Percentiles rank a stretch among this genome's conserved stretches.
phyloP scores from a whole-genome alignment of 2,113 vertebrate genomes.

The Bettongia penicillata region DNA sequence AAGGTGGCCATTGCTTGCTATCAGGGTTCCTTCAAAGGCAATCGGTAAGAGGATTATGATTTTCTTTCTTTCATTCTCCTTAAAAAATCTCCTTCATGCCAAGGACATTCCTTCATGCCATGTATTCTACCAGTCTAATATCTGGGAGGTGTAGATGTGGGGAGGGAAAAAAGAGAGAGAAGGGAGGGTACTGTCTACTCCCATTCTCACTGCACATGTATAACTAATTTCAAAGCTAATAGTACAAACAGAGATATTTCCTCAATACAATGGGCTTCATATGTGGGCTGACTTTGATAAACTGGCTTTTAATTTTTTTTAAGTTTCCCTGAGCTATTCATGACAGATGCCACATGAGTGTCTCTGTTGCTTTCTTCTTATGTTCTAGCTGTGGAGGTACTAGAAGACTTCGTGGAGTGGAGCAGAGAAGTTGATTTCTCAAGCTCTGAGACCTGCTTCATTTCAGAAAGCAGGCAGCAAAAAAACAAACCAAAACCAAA shows the following conservation, averaged over 20 bases:
- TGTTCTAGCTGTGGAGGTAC: background rate
- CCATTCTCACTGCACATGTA: background rate
- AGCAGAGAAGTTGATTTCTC: background rate
- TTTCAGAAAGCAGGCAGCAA: conserved; percentile 36
- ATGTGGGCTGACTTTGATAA: background rate
- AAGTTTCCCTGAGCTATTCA: background rate
- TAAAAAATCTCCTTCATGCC: background rate
- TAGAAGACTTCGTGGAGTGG: background rate
- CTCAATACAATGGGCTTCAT: background rate
- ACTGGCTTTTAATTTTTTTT: background rate
- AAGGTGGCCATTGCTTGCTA: background rate
- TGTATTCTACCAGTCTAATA: background rate
- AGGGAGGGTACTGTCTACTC: background rate
- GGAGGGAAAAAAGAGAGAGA: background rate
- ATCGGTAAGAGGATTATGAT: background rate
- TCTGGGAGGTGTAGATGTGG: background rate
- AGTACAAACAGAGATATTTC: background rate
- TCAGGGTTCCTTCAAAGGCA: background rate
- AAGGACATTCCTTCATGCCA: background rate
- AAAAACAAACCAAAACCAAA: no score
- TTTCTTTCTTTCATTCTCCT: background rate
- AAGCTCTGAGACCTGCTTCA: background rate
- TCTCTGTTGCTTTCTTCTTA: background rate
- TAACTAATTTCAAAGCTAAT: conserved; percentile 1
- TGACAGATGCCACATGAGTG: background rate